Base-by-base conservation (phyloP, 2,113 vertebrate species). In the Nothobranchius furzeri region DNA sequence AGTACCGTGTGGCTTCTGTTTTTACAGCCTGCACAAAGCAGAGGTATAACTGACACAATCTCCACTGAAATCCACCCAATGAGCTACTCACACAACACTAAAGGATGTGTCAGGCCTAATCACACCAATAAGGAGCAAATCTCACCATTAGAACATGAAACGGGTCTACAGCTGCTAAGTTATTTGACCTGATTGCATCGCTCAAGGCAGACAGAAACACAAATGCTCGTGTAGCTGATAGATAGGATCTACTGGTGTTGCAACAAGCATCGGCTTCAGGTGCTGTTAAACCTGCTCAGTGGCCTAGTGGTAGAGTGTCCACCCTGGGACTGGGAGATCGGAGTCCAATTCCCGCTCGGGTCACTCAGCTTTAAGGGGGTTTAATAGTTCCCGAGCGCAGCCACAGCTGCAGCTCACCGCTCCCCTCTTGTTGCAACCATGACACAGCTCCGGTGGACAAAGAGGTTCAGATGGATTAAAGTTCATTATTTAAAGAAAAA, bases 21-120 rank as follows among this genome's bases (percentile, higher is more conserved):
- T 50, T 63, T 40, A n/a, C n/a, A 49, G 14, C 47, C 6, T 62
- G 73, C 43, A 62, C 57, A 20, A 17, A n/a, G 42, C 67, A 55
- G 49, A 69, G 35, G 57, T 25, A 68, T 65, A 47, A 57, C 2
- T 45, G 67, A 70, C 46, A 60, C 9, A 10, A 51, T 75, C 4
- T 10, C 72, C 71, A 72, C 85, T 65, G 20, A 71, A 68, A 90
- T 84, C 61, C 24, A 24, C 30, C 61, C 45, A 40, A 75, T 63
- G 61, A 42, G 55, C 20, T 55, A 46, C 81, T 76, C 17, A 66
- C 51, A 64, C 37, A 9, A 12, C n/a, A 40, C 57, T 45, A 12
- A 46, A 66, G 51, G 25, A 42, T 42, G 54, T 70, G 30, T 54
- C 40, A 0, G 66, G 62, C n/a, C 20, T 43, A 46, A 54, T 48